Evolutionary conservation across 2,888 invertebrate genomes (phyloP).

Genomic region (Campoplex nolae): DNA sequence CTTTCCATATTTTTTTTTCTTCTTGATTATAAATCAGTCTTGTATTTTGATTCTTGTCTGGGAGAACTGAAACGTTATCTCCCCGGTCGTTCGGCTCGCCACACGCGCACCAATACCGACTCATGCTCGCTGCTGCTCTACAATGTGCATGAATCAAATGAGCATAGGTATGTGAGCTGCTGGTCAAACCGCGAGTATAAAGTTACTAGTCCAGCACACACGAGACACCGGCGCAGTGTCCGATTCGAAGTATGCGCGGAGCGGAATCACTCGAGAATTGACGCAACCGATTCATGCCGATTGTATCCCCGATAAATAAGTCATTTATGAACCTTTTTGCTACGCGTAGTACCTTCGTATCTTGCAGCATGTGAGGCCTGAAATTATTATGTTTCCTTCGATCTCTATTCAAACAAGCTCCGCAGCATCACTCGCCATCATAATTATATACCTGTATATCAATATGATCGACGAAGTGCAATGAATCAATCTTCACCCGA

Average conservation of each 20-base stretch:
- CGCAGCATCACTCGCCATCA: not conserved
- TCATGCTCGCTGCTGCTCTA: not conserved
- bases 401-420: not conserved
- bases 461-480: slow-evolving; percentile 1
- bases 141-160: slow-evolving; percentile 28
- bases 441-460: slow-evolving; percentile 1
- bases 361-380: not conserved
- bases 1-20: slow-evolving; percentile 19
- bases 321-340: not conserved
- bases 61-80: slow-evolving; percentile 63
- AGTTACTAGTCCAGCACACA: slow-evolving; percentile 42
- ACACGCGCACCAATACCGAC: slow-evolving; percentile 8
- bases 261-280: not conserved
- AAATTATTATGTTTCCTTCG: not conserved
- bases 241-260: not conserved
- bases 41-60: slow-evolving; percentile 29
- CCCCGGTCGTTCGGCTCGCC: slow-evolving; percentile 42
- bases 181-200: slow-evolving; percentile 57
- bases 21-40: slow-evolving; percentile 14
- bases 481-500: not conserved
- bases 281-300: not conserved
- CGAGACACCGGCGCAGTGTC: not conserved
- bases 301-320: not conserved
- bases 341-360: not conserved
- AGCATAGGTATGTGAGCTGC: slow-evolving; percentile 24